phyloP scores from a whole-genome alignment of 1,140 invertebrate genomes.

The Drosophila mojavensis region DNA sequence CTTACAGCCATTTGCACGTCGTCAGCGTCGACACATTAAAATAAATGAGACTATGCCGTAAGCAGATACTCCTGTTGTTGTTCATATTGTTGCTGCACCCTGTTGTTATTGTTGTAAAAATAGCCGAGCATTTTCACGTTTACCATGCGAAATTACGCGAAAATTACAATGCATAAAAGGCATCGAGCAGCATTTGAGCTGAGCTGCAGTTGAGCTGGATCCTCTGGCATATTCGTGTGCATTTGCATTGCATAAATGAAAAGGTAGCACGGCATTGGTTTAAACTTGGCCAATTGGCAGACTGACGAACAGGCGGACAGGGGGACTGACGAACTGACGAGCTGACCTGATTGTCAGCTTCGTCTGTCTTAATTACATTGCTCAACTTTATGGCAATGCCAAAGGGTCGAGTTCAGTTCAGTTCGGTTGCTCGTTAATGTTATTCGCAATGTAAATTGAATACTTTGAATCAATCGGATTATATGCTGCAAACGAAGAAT shows the following conservation, averaged over 20 bases:
- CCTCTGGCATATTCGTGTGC: slow-evolving; percentile 14
- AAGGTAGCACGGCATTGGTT: neutral
- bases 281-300: neutral
- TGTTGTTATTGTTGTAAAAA: slow-evolving; percentile 38
- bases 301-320: neutral
- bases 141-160: slow-evolving; percentile 71
- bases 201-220: slow-evolving; percentile 7
- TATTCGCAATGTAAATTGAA: slow-evolving; percentile 63
- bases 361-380: slow-evolving; percentile 57
- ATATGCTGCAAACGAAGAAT: neutral
- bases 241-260: slow-evolving; percentile 38
- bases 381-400: slow-evolving; percentile 47
- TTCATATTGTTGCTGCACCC: slow-evolving; percentile 19
- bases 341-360: slow-evolving; percentile 35
- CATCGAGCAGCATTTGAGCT: slow-evolving; percentile 29
- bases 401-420: slow-evolving; percentile 5
- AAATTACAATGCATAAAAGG: slow-evolving; percentile 74
- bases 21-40: slow-evolving; percentile 79
- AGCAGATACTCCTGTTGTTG: slow-evolving; percentile 50
- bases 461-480: slow-evolving; percentile 46
- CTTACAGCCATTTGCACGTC: slow-evolving; percentile 79
- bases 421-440: slow-evolving; percentile 31
- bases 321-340: slow-evolving; percentile 15
- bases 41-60: slow-evolving; percentile 79
- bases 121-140: slow-evolving; percentile 67